Evolutionary conservation across 2,113 vertebrate genomes (phyloP).

Genomic region (Gnathonemus longibarbis): DNA sequence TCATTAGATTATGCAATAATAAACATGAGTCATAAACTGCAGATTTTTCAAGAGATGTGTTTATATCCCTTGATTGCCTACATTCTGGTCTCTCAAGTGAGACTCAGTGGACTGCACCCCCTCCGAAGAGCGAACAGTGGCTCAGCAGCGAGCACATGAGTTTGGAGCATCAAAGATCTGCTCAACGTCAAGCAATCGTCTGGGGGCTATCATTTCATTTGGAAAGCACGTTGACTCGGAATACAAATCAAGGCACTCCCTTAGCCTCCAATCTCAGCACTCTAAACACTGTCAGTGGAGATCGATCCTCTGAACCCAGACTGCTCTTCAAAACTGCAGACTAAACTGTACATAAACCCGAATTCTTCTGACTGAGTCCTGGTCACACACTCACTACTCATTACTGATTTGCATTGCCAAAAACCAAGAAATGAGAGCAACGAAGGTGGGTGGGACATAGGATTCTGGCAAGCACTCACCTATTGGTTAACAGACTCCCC

Average conservation of each 20-base stretch:
- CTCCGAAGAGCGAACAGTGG: not conserved
- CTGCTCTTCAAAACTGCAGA: not conserved
- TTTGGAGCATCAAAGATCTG: not conserved
- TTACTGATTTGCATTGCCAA: not conserved
- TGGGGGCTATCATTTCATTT: not conserved
- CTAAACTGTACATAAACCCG: not conserved
- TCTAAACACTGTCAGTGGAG: slow-evolving; percentile 1
- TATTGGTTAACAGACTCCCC: not conserved
- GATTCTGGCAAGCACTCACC: not conserved
- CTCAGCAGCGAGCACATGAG: not conserved
- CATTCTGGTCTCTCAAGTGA: not conserved
- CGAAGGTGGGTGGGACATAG: not conserved
- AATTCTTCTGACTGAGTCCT: not conserved
- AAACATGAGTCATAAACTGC: not conserved
- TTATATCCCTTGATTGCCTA: not conserved
- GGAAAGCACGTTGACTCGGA: not conserved
- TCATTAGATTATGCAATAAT: not conserved
- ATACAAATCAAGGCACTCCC: slow-evolving; percentile 3
- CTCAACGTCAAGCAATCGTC: not conserved
- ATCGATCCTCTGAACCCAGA: not conserved
- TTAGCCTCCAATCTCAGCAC: not conserved
- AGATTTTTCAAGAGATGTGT: not conserved
- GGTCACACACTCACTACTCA: not conserved
- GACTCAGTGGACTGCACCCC: not conserved
- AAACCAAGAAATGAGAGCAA: not conserved